phyloP scores from a whole-genome alignment of 2,113 vertebrate genomes.

The Elachura formosa region DNA sequence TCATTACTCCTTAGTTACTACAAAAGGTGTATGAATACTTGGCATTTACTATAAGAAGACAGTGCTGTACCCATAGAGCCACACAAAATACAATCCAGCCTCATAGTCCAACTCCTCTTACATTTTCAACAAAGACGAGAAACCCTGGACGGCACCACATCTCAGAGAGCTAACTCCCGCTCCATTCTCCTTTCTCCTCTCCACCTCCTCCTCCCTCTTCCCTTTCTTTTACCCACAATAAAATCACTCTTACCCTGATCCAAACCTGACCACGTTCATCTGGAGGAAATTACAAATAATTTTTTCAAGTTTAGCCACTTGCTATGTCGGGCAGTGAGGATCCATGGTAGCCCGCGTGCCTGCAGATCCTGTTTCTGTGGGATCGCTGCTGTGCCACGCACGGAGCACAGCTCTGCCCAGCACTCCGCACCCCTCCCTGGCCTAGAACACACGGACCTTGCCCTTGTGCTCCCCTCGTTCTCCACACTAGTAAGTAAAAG shows the following conservation, averaged over 20 bases:
- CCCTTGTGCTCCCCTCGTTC: neutral
- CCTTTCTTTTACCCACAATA: neutral
- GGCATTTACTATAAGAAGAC: neutral
- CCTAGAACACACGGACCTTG: neutral
- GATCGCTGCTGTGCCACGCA: neutral
- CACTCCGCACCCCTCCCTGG: neutral
- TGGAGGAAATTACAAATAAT: neutral
- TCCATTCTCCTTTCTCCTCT: neutral
- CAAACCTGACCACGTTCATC: neutral
- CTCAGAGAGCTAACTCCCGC: neutral
- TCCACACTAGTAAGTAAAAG: neutral
- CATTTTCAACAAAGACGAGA: accelerated
- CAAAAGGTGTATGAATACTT: neutral
- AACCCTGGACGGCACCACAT: neutral
- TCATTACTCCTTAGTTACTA: neutral
- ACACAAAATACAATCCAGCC: neutral
- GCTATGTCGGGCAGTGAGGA: neutral
- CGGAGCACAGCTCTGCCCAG: neutral
- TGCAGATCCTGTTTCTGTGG: neutral
- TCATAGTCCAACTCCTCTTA: neutral
- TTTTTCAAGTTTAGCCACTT: neutral
- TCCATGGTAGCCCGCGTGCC: neutral
- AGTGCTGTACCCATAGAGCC: neutral
- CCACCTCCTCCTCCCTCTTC: neutral
- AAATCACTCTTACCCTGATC: neutral